Conservation (phyloP, 2,797 vertebrate genomes). For the Enteromius unitaeniatus region DNA sequence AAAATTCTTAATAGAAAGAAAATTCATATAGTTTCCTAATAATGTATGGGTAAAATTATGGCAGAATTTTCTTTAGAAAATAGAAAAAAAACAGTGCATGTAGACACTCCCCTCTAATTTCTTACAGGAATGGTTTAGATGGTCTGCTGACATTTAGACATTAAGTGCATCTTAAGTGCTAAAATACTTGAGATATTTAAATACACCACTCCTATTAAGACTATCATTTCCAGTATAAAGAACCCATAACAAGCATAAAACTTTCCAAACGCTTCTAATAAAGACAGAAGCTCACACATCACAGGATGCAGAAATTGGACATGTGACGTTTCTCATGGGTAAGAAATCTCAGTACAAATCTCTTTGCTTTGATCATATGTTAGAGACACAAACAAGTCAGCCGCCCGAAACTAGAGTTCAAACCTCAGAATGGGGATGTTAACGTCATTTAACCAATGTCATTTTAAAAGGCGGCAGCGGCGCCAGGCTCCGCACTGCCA, state of each 20-base stretch:
- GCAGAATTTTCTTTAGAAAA: background rate
- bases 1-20: background rate
- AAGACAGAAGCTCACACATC: conserved; percentile 10
- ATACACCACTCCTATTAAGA: background rate
- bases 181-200: conserved; percentile 6
- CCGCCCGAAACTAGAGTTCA: conserved; percentile 19
- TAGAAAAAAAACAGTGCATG: too few relatives aligned
- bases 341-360: conserved; percentile 43
- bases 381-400: conserved; percentile 26
- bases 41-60: background rate
- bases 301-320: background rate
- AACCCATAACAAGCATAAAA: conserved; percentile 26
- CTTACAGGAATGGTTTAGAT: background rate
- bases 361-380: conserved; percentile 17
- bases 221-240: conserved; percentile 9
- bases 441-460: conserved; percentile 44
- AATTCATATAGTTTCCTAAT: background rate
- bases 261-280: conserved; percentile 30
- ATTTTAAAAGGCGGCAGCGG: conserved; percentile 53
- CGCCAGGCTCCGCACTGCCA: conserved; percentile 53
- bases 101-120: background rate
- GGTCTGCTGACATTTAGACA: background rate
- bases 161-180: background rate
- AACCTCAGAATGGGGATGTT: conserved; percentile 40
- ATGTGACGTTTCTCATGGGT: conserved; percentile 13